These are phyloP conservation scores for Ciconia boyciana DNA, from an alignment of 2,113 vertebrate genomes.

Conservation along the genomic window DNA sequence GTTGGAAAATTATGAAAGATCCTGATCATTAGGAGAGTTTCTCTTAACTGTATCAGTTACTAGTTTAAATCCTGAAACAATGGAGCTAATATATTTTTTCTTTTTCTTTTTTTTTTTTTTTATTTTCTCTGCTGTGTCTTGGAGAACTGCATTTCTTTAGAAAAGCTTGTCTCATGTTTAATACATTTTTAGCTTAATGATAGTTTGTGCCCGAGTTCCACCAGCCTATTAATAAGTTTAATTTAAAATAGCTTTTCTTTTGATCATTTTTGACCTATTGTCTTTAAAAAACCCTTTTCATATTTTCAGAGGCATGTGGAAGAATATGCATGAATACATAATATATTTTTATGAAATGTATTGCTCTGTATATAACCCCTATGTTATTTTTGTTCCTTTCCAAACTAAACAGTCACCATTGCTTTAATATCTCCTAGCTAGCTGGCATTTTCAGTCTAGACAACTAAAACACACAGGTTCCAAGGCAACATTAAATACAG, in stretches of 20 bases:
- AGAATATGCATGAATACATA: background rate
- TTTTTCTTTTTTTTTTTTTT: too few species aligned
- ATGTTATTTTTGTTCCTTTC: background rate
- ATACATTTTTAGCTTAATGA: background rate
- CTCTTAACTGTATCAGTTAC: background rate
- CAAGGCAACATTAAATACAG: constrained; percentile 60
- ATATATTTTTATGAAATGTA: background rate
- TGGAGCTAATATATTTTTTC: background rate
- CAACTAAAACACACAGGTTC: constrained; percentile 13
- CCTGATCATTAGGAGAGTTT: background rate
- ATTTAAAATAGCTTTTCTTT: background rate
- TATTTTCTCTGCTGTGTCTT: background rate
- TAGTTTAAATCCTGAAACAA: background rate
- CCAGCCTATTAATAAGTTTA: background rate
- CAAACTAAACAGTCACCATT: background rate
- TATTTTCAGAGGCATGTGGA: background rate
- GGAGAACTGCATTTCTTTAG: background rate
- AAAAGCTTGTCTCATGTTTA: background rate
- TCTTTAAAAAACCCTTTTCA: background rate
- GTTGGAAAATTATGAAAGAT: background rate
- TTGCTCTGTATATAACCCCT: background rate
- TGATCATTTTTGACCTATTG: background rate
- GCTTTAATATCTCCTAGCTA: background rate
- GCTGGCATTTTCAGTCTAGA: background rate
- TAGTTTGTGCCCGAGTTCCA: background rate